Conservation (phyloP, 2,888 invertebrate genomes). For the Netelia inedita region DNA sequence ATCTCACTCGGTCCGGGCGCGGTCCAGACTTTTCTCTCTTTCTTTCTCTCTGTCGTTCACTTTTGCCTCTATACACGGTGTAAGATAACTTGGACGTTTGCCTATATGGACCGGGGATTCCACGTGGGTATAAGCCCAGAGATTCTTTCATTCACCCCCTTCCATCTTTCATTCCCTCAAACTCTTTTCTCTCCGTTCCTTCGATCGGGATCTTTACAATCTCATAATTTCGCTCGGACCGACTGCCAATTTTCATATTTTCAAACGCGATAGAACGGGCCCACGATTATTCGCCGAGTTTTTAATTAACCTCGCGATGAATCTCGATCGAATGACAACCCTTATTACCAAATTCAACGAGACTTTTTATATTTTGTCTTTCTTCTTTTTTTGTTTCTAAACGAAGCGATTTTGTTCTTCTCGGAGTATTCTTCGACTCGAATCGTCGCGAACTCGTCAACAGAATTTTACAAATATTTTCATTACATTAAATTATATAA, state of each 20-base stretch:
- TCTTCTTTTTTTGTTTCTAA: no score
- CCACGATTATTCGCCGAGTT: not conserved
- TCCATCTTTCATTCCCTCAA: conserved; percentile 29
- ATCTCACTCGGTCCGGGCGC: conserved; percentile 69
- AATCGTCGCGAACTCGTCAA: no score
- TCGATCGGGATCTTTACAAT: conserved; percentile 30
- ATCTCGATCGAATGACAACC: not conserved
- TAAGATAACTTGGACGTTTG: not conserved
- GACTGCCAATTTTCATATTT: conserved; percentile 15
- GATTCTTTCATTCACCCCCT: conserved; percentile 20
- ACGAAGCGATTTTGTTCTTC: no score
- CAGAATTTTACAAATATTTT: no score
- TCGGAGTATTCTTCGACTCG: no score
- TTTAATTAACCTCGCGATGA: not conserved
- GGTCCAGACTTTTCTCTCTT: conserved; percentile 48
- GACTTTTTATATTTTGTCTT: no score
- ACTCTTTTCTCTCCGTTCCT: conserved; percentile 27
- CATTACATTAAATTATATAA: no score
- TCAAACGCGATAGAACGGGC: not conserved
- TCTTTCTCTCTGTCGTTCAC: conserved; percentile 18
- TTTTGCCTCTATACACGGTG: conserved; percentile 18
- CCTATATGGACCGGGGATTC: conserved; percentile 25
- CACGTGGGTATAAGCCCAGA: conserved; percentile 15
- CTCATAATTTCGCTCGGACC: conserved; percentile 25
- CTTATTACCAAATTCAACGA: not conserved